Evolutionary conservation across 2,113 vertebrate species (phyloP), one percentile per base, ranked within the genome.

Genomic region (Pseudolaguvia tuberculata): DNA sequence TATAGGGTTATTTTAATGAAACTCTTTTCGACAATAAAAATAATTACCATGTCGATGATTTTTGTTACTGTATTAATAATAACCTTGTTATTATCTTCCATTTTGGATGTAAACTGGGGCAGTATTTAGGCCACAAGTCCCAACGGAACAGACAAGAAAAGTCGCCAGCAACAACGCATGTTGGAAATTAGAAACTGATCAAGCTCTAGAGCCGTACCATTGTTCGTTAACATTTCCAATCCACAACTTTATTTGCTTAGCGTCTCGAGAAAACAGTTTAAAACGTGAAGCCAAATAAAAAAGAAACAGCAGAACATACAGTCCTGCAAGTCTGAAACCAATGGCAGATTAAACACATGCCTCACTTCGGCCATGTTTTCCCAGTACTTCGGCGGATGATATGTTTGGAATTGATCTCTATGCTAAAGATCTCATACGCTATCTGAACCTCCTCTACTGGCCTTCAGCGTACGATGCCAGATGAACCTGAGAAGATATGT

Each of bases 111-210:
- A 21, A 50, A 56, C 68, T 72, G 70, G 57, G 13, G 45, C 73
- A 58, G 39, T 68, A 68, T 76, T 58, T 72, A 72, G 70, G 70
- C 25, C 70, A 72, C 7, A 13, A 1, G 29, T 58, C 57, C 9
- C 67, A 45, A 45, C 45, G 69, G 25, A 62, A 31, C 17, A 17
- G 45, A 47, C 11, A 31, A 13, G 59, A 66, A 25, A 52, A 62
- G 57, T 67, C 51, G 58, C 45, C 59, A 27, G 52, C 39, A 72
- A 59, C 31, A 18, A 39, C 59, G 25, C 17, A 48, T 27, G 2
- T 35, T 62, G 58, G 18, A 11, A 62, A 51, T 51, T 29, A 48
- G 63, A 67, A 56, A 57, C 52, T 45, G 50, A 21, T 67, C 29
- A 45, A 29, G 29, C 15, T 56, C 42, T 72, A n/a, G 61, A 23